Percentiles rank a stretch among this genome's conserved stretches.
Conservation (phyloP, 2,113 vertebrate species). For the Amazona vittata region DNA sequence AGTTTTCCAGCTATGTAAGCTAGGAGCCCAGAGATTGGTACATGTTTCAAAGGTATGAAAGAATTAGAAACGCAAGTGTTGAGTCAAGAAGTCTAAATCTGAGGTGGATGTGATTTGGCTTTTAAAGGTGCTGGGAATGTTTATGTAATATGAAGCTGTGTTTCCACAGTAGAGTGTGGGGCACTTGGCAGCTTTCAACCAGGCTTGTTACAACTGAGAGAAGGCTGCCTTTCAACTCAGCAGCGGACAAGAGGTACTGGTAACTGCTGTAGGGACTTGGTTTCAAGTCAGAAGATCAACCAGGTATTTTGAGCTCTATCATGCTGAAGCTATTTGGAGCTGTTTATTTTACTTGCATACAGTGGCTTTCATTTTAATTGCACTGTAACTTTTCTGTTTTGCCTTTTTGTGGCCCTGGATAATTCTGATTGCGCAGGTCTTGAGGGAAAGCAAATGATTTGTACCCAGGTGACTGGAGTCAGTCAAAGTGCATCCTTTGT, state of each 20-base stretch:
- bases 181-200: constrained; percentile 61
- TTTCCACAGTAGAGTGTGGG: constrained; percentile 59
- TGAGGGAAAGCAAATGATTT: background rate
- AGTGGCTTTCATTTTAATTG: constrained; percentile 59
- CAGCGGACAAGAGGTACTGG: constrained; percentile 37
- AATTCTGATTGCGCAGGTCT: background rate
- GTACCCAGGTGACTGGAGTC: constrained; percentile 15
- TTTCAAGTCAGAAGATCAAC: constrained; percentile 62
- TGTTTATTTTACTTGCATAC: constrained; percentile 54
- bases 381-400: constrained; percentile 20
- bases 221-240: constrained; percentile 75
- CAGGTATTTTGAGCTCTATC: constrained; percentile 55
- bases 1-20: constrained; percentile 2
- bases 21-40: background rate
- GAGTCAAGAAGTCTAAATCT: background rate
- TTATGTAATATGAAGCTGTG: constrained; percentile 43
- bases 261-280: constrained; percentile 60
- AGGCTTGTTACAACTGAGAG: constrained; percentile 47
- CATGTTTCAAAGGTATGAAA: background rate
- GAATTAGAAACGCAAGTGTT: background rate
- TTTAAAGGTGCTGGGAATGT: constrained; percentile 31
- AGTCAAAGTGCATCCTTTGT: constrained; percentile 17
- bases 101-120: constrained; percentile 49
- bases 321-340: constrained; percentile 9
- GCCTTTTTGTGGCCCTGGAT: constrained; percentile 24